Conservation (phyloP, 2,888 invertebrate genomes). For the Argyresthia albistria region DNA sequence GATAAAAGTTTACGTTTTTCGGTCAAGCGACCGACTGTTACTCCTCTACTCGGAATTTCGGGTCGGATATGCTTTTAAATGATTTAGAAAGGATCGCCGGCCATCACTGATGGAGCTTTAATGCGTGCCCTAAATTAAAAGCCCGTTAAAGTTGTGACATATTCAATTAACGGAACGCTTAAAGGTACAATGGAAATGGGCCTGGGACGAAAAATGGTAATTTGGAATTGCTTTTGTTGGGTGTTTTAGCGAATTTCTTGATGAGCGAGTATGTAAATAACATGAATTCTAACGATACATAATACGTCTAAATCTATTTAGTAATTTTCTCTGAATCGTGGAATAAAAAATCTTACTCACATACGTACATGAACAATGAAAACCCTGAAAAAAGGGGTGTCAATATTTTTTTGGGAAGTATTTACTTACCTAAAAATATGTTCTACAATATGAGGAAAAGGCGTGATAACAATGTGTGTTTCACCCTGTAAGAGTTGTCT, state of each 20-base stretch:
- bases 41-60: background rate
- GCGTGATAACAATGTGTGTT: too few relatives aligned
- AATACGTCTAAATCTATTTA: too few relatives aligned
- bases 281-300: too few relatives aligned
- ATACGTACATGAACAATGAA: too few relatives aligned
- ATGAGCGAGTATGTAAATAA: too few relatives aligned
- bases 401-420: background rate
- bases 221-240: background rate
- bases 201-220: background rate
- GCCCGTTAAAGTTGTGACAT: constrained; percentile 4
- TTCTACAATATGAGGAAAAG: background rate
- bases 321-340: too few relatives aligned
- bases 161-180: constrained; percentile 2
- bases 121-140: constrained; percentile 9
- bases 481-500: too few relatives aligned
- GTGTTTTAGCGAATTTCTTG: background rate
- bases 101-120: constrained; percentile 26
- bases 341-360: too few relatives aligned
- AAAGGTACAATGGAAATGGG: background rate
- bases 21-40: background rate
- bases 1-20: background rate
- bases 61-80: constrained; percentile 34
- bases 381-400: too few relatives aligned
- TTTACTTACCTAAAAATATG: background rate
- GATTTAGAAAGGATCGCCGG: constrained; percentile 24